These are phyloP conservation scores for Origma solitaria DNA, from an alignment of 2,113 vertebrate species.

Conservation along the genomic window DNA sequence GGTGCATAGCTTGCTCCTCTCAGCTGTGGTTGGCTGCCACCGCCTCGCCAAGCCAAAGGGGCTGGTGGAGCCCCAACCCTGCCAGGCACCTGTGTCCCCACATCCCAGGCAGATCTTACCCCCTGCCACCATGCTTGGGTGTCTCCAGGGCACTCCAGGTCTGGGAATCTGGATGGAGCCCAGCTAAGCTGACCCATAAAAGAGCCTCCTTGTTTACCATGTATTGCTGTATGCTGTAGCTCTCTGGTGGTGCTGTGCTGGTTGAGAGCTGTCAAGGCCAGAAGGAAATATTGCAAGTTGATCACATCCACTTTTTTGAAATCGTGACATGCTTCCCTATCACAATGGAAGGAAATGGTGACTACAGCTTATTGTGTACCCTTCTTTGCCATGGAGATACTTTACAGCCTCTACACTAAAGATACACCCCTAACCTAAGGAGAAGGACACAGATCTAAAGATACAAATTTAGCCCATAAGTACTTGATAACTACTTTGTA, in stretches of 20 bases:
- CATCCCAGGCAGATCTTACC: neutral
- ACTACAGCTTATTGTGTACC: neutral
- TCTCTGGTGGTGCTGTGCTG: neutral
- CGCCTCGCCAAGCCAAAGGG: rapidly evolving
- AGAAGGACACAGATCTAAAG: neutral
- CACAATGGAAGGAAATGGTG: neutral
- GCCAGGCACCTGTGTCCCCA: rapidly evolving
- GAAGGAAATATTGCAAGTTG: neutral
- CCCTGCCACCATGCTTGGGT: rapidly evolving
- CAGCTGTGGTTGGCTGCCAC: rapidly evolving
- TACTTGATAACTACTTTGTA: neutral
- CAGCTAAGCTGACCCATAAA: rapidly evolving
- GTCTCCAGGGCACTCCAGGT: neutral
- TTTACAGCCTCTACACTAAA: neutral
- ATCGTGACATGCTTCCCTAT: rapidly evolving
- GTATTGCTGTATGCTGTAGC: neutral
- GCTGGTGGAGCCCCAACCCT: neutral
- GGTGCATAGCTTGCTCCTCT: rapidly evolving
- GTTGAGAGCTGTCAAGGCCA: neutral
- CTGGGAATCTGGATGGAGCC: neutral
- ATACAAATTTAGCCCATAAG: neutral
- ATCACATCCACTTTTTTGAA: neutral
- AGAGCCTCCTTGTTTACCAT: neutral
- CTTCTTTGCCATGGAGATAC: neutral
- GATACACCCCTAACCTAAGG: neutral